Base-by-base conservation (phyloP, 2,113 vertebrate species). In the Leptodactylus fuscus region DNA sequence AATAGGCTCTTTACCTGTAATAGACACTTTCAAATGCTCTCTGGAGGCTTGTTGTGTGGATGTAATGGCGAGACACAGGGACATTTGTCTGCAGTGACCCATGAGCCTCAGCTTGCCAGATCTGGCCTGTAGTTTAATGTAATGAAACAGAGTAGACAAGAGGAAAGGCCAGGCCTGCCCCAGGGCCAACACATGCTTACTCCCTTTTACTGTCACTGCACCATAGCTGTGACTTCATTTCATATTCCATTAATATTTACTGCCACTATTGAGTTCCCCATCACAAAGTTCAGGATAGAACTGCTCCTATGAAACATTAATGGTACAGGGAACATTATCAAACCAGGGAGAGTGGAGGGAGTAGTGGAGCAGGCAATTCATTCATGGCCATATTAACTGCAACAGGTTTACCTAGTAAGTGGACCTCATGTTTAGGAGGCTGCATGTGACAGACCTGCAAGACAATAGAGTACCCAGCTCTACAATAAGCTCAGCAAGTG, bases 241-340 rank as follows among this genome's bases (percentile, higher is more conserved):
- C 94, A 91, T 92, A 93, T 95, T 90, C 94, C 92, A 95, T 95
- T 95, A 95, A 95, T 95, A 95, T 94, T 95, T 95, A 94, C 94
- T 93, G 91, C 91, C 77, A 91, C 93, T 90, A 93, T 93, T 93
- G 93, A 91, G 92, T 94, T 93, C 91, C 91, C 93, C 91, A 88
- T 93, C 89, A 90, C 92, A 91, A 91, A 92, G 91, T 93, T 94
- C 92, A 92, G 88, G 88, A 70, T 91, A 34, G 88, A 90, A 20
- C 91, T 27, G 90, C 90, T 93, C 91, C 91, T 91, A 93, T 92
- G 91, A 93, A 94, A 93, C 91, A 94, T 94, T 93, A 93, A 95
- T 92, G 89, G 91, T 89, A 88, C 88, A 90, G 89, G 87, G 89
- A 90, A 1, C 87, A 81, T 92, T 91, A 91, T 90, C 87, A 93